phyloP scores from a whole-genome alignment of 2,888 invertebrate species.

The Bombylius discolor region DNA sequence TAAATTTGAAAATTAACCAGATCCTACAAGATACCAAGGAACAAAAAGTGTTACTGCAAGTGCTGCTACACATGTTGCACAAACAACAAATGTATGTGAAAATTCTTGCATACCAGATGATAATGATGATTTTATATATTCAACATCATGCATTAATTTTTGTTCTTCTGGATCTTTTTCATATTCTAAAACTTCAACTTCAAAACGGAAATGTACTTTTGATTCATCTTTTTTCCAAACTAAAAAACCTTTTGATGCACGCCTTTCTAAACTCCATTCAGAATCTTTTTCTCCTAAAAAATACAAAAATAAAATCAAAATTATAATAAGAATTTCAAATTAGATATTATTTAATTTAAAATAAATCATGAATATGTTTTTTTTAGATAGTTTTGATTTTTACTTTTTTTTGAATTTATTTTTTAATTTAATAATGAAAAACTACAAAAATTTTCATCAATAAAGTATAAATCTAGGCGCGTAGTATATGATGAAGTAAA shows the following conservation, averaged over 20 bases:
- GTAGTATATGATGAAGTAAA: too few species aligned
- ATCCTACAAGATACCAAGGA: slow-evolving; percentile 31
- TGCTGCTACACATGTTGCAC: slow-evolving; percentile 32
- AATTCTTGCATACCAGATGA: slow-evolving; percentile 19
- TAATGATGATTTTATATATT: slow-evolving; percentile 12
- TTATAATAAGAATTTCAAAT: neutral
- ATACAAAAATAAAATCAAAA: slow-evolving; percentile 1
- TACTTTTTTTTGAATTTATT: too few species aligned
- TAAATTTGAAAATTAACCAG: neutral
- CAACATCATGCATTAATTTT: slow-evolving; percentile 16
- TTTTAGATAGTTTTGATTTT: too few species aligned
- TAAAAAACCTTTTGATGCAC: slow-evolving; percentile 35
- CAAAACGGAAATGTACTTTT: slow-evolving; percentile 37
- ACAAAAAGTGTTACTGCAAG: slow-evolving; percentile 32
- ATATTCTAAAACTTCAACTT: slow-evolving; percentile 37
- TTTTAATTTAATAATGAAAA: too few species aligned
- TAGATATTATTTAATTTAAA: too few species aligned
- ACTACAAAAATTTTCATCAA: neutral
- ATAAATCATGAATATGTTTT: too few species aligned
- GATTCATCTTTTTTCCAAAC: slow-evolving; percentile 37
- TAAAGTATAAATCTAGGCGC: neutral
- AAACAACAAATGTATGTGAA: slow-evolving; percentile 28
- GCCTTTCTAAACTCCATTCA: slow-evolving; percentile 36
- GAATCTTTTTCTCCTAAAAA: slow-evolving; percentile 29
- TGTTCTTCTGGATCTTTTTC: slow-evolving; percentile 35